Conservation (phyloP, 2,888 invertebrate genomes). For the Argynnis bischoffii region DNA sequence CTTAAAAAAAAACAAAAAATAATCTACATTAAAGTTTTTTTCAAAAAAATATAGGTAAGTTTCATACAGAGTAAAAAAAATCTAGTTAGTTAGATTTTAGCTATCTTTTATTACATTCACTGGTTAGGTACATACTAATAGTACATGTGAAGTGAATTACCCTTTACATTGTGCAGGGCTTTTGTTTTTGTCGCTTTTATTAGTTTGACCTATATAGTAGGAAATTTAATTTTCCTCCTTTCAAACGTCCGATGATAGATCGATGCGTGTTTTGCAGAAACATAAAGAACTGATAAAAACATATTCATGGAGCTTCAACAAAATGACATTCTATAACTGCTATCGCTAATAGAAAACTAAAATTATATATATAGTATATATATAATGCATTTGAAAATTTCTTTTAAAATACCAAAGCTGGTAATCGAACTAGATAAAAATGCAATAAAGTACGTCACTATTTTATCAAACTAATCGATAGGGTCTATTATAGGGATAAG, state of each 20-base stretch:
- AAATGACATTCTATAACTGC: background rate
- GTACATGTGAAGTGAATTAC: background rate
- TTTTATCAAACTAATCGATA: no score
- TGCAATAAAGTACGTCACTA: no score
- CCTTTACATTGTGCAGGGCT: slow-evolving; percentile 1
- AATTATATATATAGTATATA: no score
- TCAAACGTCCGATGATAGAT: slow-evolving; percentile 16
- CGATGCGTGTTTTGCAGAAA: slow-evolving; percentile 12
- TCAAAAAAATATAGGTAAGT: no score
- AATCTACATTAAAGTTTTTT: no score
- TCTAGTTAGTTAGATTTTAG: background rate
- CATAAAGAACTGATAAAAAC: slow-evolving; percentile 9
- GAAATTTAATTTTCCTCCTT: slow-evolving; percentile 8
- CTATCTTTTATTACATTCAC: background rate
- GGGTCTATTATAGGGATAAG: no score
- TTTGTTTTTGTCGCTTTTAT: slow-evolving; percentile 16
- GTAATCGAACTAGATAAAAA: no score
- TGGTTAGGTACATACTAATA: background rate
- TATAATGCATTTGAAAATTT: no score
- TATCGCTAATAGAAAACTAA: no score
- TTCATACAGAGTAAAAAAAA: no score
- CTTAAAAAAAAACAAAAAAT: no score
- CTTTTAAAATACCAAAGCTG: no score
- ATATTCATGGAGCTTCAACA: background rate
- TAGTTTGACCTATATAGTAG: slow-evolving; percentile 14